Evolutionary conservation across 2,113 vertebrate species (phyloP).

Genomic region (Rhipidura dahli): DNA sequence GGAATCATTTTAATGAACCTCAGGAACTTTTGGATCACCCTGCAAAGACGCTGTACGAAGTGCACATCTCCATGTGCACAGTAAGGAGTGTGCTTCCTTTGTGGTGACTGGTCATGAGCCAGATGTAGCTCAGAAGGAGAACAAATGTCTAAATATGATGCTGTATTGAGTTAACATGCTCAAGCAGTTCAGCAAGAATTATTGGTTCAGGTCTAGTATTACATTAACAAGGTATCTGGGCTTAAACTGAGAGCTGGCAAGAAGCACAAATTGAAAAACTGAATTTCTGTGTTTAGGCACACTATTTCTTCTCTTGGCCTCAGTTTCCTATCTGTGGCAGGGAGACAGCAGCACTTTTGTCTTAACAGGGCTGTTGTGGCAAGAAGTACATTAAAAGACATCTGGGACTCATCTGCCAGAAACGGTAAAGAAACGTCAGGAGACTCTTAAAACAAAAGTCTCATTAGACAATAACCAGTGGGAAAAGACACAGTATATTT

Average conservation of each 20-base stretch:
- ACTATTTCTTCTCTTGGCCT: background rate
- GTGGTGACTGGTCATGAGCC: background rate
- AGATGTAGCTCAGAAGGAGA: background rate
- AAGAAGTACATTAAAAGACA: conserved; percentile 2
- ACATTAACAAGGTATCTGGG: background rate
- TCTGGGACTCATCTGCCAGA: background rate
- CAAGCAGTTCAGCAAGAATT: background rate
- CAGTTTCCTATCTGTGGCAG: background rate
- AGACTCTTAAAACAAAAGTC: background rate
- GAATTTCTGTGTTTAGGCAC: background rate
- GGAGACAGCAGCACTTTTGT: background rate
- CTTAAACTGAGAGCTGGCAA: background rate
- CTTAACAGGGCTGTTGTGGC: background rate
- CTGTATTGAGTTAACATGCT: background rate
- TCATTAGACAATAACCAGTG: conserved; percentile 16
- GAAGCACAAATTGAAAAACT: background rate
- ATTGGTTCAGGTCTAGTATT: background rate
- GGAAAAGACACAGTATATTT: conserved; percentile 9
- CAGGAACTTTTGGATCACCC: background rate
- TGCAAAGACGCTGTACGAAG: background rate
- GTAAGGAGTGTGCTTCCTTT: background rate
- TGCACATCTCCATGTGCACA: background rate
- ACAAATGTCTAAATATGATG: background rate
- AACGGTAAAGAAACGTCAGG: background rate
- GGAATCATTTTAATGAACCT: background rate